Evolutionary conservation across 2,888 invertebrate species (phyloP).

Genomic region (Dyspetes luteomarginatus): DNA sequence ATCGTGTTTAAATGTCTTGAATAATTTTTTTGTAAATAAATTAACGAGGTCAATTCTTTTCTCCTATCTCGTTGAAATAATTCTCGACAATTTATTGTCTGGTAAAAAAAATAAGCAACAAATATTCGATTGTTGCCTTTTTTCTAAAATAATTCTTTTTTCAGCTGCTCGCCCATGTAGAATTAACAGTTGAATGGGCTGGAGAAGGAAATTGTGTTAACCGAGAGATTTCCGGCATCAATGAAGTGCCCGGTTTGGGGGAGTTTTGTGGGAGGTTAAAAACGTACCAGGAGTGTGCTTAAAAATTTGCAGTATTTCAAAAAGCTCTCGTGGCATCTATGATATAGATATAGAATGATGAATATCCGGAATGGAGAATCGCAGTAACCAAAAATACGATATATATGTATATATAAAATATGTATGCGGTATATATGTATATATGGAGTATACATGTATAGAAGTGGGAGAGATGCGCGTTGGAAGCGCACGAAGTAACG

Average conservation of each 20-base stretch:
- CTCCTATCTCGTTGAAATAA: too few species aligned
- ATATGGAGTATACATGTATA: neutral
- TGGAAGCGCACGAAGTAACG: conserved; percentile 56
- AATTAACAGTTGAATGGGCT: neutral
- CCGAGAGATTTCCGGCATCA: neutral
- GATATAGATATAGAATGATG: neutral
- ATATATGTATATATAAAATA: neutral
- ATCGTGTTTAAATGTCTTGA: too few species aligned
- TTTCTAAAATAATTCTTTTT: too few species aligned
- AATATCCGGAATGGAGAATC: conserved; percentile 1
- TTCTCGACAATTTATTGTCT: too few species aligned
- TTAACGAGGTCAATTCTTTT: too few species aligned
- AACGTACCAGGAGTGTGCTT: neutral
- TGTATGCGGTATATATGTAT: too few species aligned
- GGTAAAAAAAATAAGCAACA: too few species aligned
- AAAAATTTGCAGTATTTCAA: conserved; percentile 11
- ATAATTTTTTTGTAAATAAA: too few species aligned
- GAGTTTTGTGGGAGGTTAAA: neutral
- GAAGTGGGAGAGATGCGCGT: conserved; percentile 20
- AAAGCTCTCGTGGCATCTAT: conserved; percentile 2
- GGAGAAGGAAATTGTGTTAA: neutral
- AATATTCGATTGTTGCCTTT: too few species aligned
- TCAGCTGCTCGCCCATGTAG: too few species aligned
- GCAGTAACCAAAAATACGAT: neutral
- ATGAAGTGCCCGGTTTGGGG: neutral